phyloP scores from a whole-genome alignment of 2,113 vertebrate genomes.

The Phaetusa simplex region DNA sequence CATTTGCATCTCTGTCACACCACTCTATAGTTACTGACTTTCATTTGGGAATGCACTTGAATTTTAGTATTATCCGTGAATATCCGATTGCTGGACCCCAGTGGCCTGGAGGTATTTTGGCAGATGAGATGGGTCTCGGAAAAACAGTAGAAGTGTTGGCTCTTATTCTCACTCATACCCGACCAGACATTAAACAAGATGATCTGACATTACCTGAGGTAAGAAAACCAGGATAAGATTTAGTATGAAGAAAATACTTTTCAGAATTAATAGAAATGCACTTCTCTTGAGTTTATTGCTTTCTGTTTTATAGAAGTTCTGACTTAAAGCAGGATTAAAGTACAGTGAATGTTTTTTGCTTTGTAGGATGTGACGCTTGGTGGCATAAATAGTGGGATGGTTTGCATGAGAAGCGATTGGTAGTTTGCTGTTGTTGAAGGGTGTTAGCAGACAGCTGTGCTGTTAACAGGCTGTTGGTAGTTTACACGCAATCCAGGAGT shows the following conservation, averaged over 20 bases:
- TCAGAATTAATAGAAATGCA: neutral
- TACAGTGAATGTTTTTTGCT: neutral
- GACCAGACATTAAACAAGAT: constrained; percentile 83
- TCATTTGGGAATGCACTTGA: neutral
- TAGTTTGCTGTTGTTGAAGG: neutral
- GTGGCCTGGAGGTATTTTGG: constrained; percentile 95
- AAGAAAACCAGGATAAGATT: constrained; percentile 12
- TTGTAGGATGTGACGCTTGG: neutral
- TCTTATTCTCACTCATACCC: constrained; percentile 89
- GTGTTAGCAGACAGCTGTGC: neutral
- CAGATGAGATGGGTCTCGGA: constrained; percentile 98
- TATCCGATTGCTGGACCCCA: constrained; percentile 85
- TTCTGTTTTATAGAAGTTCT: neutral
- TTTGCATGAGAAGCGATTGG: neutral
- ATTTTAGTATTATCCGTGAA: constrained; percentile 86
- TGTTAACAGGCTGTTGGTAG: neutral
- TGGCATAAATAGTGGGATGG: neutral
- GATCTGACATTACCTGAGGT: constrained; percentile 88
- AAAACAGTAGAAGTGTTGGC: constrained; percentile 98
- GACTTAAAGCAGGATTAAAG: neutral
- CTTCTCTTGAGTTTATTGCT: neutral
- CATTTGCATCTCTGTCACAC: neutral
- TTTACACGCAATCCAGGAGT: neutral
- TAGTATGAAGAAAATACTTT: neutral
- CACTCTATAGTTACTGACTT: neutral